Evolutionary conservation across 2,797 vertebrate species (phyloP), one percentile per base, ranked within the genome.

Genomic region (Chiloscyllium punctatum): DNA sequence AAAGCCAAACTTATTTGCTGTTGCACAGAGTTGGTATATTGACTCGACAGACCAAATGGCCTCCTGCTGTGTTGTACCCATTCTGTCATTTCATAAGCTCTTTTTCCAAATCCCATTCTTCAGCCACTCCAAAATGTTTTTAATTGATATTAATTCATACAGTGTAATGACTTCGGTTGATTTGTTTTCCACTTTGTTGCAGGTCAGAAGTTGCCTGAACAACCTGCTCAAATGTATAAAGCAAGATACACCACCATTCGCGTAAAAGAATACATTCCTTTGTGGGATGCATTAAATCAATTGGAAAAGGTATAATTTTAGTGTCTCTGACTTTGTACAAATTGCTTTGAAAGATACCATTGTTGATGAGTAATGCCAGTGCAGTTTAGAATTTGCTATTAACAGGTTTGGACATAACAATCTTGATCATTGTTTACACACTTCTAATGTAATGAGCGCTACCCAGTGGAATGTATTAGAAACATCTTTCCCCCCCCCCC

Each of bases 211-310:
- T 97, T 98, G 2, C 98, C 98, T 48, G 97, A 98, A 7, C 97
- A 98, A 96, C 99, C 98, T 13, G 95, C 96, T 62, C 97, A 98
- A 68, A 97, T 96, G 88, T 97, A 97, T 96, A 99, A 98, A 96
- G 98, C 98, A 4, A 96, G 97, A 0, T 99, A 99, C 0, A 98
- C 98, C 72, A 96, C 98, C 0, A 97, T 98, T 84, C 97, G 97
- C 27, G 96, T 98, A 96, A 98, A 98, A 96, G 98, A 98, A 2
- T 98, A 99, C 96, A 96, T 99, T 95, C 98, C 98, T 0, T 97
- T 99, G 95, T 99, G 99, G 99, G 99, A 99, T 0, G 98, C 97
- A 79, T 95, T 99, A 97, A 97, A 8, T 97, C 98, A 96, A 96
- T 98, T 66, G 96, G 97, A 91, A 96, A 95, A 97, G 97, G 99